Evolutionary conservation across 1,140 invertebrate genomes (phyloP), one percentile per base, ranked within the genome.

Genomic region (Luehdorfia chinensis): DNA sequence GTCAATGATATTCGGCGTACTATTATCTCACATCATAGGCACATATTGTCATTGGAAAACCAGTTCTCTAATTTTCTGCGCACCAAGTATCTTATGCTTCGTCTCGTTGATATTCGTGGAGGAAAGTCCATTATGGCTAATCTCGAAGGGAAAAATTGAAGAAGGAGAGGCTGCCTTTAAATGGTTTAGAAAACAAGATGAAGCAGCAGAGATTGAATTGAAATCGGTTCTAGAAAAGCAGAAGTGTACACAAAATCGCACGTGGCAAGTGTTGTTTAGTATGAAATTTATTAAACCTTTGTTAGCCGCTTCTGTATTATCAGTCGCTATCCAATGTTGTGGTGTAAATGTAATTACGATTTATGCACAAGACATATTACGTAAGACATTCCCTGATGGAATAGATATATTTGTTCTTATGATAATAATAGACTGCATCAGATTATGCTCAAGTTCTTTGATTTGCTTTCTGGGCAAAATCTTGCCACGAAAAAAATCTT

Each of bases 41-140:
- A 81, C 84, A 1, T 87, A 85, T 50, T 54, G 89, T 0, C 47
- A 75, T 12, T 90, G 90, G 89, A 74, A 77, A 36, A 56, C 37
- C 0, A 51, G 55, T 31, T 57, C 55, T 14, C 55, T 47, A n/a
- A 52, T 72, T 28, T 74, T 47, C 32, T 27, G 36, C 9, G 30
- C 47, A 36, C 50, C 63, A 0, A 59, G 58, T 53, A 2, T 55
- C 2, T 5, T 62, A 6, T 46, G 45, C 33, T 47, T 53, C 4
- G 4, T 55, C 4, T 19, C 55, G 3, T 16, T 64, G 0, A 12
- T 71, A 5, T 55, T 57, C 25, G 34, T 75, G 37, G 65, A 68
- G 62, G 72, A 75, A 49, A 73, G 66, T 9, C 72, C 72, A n/a
- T 23, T 68, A 8, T 75, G 72, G 72, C 52, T 76, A 12, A 63